Conservation (phyloP, 2,888 invertebrate genomes). For the Acanthosoma haemorrhoidale region DNA sequence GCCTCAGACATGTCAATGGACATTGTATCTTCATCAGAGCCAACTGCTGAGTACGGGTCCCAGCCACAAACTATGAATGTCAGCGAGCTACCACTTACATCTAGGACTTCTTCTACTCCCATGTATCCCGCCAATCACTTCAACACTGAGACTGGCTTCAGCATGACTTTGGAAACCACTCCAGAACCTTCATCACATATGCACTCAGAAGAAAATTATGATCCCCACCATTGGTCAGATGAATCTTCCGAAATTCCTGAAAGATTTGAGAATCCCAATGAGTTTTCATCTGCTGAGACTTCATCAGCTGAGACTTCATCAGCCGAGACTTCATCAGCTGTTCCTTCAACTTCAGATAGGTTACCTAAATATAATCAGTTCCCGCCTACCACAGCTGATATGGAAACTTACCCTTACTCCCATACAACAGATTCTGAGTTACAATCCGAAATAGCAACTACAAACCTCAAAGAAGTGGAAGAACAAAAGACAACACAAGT, state of each 20-base stretch:
- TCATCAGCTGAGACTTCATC: background rate
- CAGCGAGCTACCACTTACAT: background rate
- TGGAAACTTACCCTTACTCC: background rate
- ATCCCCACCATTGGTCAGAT: background rate
- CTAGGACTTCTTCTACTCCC: background rate
- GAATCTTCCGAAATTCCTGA: background rate
- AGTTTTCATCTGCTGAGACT: background rate
- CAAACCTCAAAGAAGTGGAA: background rate
- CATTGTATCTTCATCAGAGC: constrained; percentile 27
- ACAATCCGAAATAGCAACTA: background rate
- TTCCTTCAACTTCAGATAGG: background rate
- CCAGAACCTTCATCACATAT: background rate
- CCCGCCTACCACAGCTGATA: too few relatives aligned
- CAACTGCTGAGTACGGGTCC: constrained; percentile 28
- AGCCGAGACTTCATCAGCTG: too few relatives aligned
- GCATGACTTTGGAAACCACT: background rate
- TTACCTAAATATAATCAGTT: background rate
- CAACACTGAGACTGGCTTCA: background rate
- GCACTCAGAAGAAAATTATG: background rate
- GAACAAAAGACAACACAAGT: background rate
- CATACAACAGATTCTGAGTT: background rate
- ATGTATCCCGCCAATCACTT: too few relatives aligned
- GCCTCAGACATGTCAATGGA: background rate
- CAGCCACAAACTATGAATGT: background rate
- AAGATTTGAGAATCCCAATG: background rate